phyloP scores from a whole-genome alignment of 1,140 invertebrate species.

The Pseudomyrmex flavicornis region DNA sequence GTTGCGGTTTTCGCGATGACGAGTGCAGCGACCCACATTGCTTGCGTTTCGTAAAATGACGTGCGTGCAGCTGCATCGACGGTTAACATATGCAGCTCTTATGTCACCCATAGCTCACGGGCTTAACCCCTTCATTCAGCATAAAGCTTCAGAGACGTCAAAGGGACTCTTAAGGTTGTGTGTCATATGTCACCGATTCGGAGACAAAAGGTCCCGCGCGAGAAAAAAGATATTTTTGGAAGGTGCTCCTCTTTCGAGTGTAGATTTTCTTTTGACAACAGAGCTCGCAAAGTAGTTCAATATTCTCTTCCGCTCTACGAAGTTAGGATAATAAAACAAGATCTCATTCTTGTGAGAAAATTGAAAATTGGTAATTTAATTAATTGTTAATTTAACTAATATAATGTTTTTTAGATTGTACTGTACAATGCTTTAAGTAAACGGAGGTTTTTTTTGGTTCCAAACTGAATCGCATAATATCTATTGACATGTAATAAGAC shows the following conservation, averaged over 20 bases:
- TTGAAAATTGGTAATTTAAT: too few species aligned
- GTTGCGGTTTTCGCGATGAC: not conserved
- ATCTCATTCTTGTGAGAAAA: too few species aligned
- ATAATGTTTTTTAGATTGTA: too few species aligned
- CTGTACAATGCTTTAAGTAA: too few species aligned
- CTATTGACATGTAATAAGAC: too few species aligned
- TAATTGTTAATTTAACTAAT: too few species aligned
- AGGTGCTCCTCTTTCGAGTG: not conserved
- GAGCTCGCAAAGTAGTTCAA: not conserved
- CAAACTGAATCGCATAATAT: too few species aligned
- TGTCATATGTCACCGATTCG: conserved; percentile 66
- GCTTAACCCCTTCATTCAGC: conserved; percentile 59
- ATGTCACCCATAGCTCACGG: conserved; percentile 44
- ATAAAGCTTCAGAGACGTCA: conserved; percentile 50
- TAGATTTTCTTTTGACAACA: conserved; percentile 8
- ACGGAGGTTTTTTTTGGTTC: too few species aligned
- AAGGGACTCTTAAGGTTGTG: conserved; percentile 50
- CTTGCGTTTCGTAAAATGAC: not conserved
- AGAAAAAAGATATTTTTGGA: conserved; percentile 49
- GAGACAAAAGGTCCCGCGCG: conserved; percentile 58
- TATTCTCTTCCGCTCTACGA: too few species aligned
- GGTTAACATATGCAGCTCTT: conserved; percentile 26
- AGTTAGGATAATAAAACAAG: too few species aligned
- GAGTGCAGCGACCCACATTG: not conserved
- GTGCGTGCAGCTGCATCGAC: conserved; percentile 5